Conservation (phyloP, 2,888 invertebrate genomes). For the Latrodectus hesperus region DNA sequence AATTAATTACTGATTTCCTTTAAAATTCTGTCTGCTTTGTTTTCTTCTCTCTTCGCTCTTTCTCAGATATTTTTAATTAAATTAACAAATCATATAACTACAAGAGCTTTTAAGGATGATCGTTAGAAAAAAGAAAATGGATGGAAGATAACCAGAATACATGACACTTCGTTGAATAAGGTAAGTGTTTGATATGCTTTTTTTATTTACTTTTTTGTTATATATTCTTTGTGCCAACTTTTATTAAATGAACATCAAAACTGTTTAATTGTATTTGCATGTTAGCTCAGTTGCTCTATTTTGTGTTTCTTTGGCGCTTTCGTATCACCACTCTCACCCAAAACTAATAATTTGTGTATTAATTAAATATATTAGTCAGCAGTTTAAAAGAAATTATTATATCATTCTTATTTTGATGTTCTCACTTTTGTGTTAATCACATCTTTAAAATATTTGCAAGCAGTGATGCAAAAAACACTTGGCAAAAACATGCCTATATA, state of each 20-base stretch:
- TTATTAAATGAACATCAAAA: slow-evolving; percentile 17
- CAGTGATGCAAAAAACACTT: too few species aligned
- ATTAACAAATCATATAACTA: slow-evolving; percentile 53
- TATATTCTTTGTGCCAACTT: slow-evolving; percentile 48
- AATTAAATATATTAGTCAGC: too few species aligned
- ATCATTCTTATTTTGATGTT: too few species aligned
- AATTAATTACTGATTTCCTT: slow-evolving; percentile 43
- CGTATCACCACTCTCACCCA: slow-evolving; percentile 56
- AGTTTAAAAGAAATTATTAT: too few species aligned
- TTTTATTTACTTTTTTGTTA: slow-evolving; percentile 50
- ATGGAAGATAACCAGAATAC: slow-evolving; percentile 22
- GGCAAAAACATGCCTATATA: too few species aligned
- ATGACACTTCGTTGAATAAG: slow-evolving; percentile 15
- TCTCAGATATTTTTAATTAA: slow-evolving; percentile 56
- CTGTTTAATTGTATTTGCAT: slow-evolving; percentile 59
- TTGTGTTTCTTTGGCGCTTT: slow-evolving; percentile 65
- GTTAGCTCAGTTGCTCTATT: slow-evolving; percentile 44
- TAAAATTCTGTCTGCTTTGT: slow-evolving; percentile 63
- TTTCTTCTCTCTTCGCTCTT: slow-evolving; percentile 57
- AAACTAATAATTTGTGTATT: not conserved
- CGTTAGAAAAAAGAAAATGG: slow-evolving; percentile 16
- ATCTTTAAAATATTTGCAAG: too few species aligned
- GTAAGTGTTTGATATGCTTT: slow-evolving; percentile 58
- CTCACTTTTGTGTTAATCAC: too few species aligned
- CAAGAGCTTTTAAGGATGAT: slow-evolving; percentile 56